These are phyloP conservation scores for Ryuthela nishihirai DNA, from an alignment of 2,888 invertebrate genomes.

Conservation along the genomic window DNA sequence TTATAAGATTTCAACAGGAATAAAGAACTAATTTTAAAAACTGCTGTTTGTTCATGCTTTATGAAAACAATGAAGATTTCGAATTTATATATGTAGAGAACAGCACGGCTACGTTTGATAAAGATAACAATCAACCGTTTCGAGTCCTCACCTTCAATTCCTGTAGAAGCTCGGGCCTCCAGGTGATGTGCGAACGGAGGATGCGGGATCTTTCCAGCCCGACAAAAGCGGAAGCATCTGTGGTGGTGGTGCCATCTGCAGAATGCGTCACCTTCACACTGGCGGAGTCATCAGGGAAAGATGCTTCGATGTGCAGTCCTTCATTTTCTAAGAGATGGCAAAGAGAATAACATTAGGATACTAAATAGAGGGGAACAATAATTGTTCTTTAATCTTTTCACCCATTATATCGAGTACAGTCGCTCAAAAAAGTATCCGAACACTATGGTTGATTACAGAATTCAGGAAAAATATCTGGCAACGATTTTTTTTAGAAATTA, in stretches of 20 bases:
- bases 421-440: too few relatives aligned
- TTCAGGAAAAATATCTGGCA: too few relatives aligned
- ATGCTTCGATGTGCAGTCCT: conserved; percentile 17
- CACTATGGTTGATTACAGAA: too few relatives aligned
- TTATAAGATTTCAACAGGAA: too few relatives aligned
- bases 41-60: too few relatives aligned
- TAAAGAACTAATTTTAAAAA: too few relatives aligned
- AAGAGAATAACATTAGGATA: neutral
- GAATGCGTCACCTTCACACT: conserved; percentile 19
- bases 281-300: conserved; percentile 15
- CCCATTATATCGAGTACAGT: neutral
- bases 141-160: conserved; percentile 21
- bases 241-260: conserved; percentile 1
- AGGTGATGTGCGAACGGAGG: conserved; percentile 21
- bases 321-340: conserved; percentile 17
- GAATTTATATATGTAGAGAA: neutral
- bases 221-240: conserved; percentile 12
- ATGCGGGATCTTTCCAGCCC: conserved; percentile 20
- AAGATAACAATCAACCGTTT: too few relatives aligned
- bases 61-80: too few relatives aligned
- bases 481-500: too few relatives aligned
- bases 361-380: too few relatives aligned
- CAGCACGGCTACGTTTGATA: neutral
- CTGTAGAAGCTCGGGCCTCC: conserved; percentile 23
- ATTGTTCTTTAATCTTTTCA: too few relatives aligned